phyloP scores from a whole-genome alignment of 2,888 invertebrate genomes.

The Drosophila imparisetae region DNA sequence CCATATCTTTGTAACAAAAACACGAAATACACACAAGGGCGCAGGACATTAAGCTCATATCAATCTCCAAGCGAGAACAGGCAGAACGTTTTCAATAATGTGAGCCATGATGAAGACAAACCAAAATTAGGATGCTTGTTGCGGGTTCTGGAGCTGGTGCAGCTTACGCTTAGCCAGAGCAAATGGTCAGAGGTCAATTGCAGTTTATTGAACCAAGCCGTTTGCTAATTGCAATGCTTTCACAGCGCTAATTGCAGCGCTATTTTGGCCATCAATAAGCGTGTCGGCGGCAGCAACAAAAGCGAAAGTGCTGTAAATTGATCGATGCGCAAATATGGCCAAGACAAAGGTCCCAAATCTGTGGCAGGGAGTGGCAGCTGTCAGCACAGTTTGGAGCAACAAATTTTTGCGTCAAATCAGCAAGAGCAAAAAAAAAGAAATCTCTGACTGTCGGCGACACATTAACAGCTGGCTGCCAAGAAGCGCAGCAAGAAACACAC shows the following conservation, averaged over 20 bases:
- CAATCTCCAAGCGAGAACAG: slow-evolving; percentile 48
- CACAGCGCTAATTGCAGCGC: slow-evolving; percentile 66
- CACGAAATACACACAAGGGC: slow-evolving; percentile 8
- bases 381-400: slow-evolving; percentile 7
- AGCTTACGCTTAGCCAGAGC: neutral
- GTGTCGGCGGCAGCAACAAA: slow-evolving; percentile 6
- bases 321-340: slow-evolving; percentile 64
- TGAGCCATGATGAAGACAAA: slow-evolving; percentile 38
- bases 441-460: slow-evolving; percentile 41
- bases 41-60: slow-evolving; percentile 61
- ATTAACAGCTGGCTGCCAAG: slow-evolving; percentile 54
- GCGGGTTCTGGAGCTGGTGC: slow-evolving; percentile 1
- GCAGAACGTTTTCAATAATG: slow-evolving; percentile 43
- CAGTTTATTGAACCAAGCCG: slow-evolving; percentile 69
- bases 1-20: slow-evolving; percentile 42
- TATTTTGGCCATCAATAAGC: slow-evolving; percentile 38
- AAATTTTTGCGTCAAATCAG: slow-evolving; percentile 30
- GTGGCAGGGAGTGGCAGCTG: slow-evolving; percentile 28
- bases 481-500: slow-evolving; percentile 6
- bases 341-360: slow-evolving; percentile 35
- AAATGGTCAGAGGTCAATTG: slow-evolving; percentile 54
- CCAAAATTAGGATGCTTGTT: slow-evolving; percentile 3
- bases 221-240: slow-evolving; percentile 64
- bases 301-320: slow-evolving; percentile 73
- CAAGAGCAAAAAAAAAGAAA: slow-evolving; percentile 21